These are phyloP conservation scores for Selene dorsalis DNA, from an alignment of 2,797 vertebrate genomes.

Conservation along the genomic window DNA sequence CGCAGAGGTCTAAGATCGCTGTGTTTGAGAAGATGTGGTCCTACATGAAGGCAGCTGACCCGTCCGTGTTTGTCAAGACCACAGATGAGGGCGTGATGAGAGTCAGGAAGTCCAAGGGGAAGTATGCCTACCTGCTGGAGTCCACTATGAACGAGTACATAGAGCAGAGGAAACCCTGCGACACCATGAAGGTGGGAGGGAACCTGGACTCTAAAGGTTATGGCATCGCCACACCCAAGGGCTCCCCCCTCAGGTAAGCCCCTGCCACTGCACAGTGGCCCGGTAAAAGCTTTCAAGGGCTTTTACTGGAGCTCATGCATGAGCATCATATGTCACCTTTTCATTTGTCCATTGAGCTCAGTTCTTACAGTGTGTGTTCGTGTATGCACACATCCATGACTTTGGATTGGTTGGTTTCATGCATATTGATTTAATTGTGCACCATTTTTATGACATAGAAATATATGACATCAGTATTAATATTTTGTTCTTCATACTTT, in stretches of 20 bases:
- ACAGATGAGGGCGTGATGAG: slow-evolving; percentile 97
- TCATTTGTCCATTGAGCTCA: slow-evolving; percentile 19
- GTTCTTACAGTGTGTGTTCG: not conserved
- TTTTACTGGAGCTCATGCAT: slow-evolving; percentile 57
- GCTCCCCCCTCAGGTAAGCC: slow-evolving; percentile 95
- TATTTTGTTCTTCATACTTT: slow-evolving; percentile 1
- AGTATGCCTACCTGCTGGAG: slow-evolving; percentile 98
- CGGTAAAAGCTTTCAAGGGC: slow-evolving; percentile 46
- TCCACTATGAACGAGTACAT: slow-evolving; percentile 99
- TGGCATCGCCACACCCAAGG: slow-evolving; percentile 98
- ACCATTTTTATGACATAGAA: not conserved
- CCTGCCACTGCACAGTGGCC: slow-evolving; percentile 26
- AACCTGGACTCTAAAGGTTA: slow-evolving; percentile 99
- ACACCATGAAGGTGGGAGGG: slow-evolving; percentile 99
- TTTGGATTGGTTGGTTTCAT: not conserved
- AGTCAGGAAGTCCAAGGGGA: slow-evolving; percentile 98
- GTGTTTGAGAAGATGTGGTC: slow-evolving; percentile 99
- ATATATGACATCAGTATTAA: not conserved
- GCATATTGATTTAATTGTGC: slow-evolving; percentile 20
- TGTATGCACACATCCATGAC: slow-evolving; percentile 9
- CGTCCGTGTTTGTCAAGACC: slow-evolving; percentile 98
- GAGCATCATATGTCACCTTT: slow-evolving; percentile 25
- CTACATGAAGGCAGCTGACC: slow-evolving; percentile 99
- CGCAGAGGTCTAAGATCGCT: slow-evolving; percentile 98
- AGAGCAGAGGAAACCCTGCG: slow-evolving; percentile 97